phyloP scores from a whole-genome alignment of 2,113 vertebrate species.

The Hippocampus abdominalis region DNA sequence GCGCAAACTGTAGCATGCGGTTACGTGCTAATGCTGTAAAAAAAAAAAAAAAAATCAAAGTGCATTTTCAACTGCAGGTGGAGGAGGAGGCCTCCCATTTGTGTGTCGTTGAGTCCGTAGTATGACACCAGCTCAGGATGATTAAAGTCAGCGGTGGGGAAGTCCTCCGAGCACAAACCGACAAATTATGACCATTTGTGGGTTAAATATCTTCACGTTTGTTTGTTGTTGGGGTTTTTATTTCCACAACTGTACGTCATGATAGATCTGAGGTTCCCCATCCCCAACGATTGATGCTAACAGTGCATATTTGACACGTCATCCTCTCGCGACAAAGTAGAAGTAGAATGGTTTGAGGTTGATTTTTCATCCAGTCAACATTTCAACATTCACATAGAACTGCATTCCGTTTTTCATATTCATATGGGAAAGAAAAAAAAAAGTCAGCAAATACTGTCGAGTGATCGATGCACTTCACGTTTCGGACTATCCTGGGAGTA shows the following conservation, averaged over 20 bases:
- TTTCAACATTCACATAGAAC: neutral
- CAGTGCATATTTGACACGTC: neutral
- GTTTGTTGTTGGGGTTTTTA: neutral
- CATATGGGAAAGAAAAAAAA: neutral
- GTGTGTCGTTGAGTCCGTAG: neutral
- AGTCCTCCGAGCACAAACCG: neutral
- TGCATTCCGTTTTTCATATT: neutral
- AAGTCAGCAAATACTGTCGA: neutral
- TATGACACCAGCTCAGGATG: neutral
- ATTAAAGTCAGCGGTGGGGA: neutral
- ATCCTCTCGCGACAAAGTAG: neutral
- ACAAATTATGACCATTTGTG: neutral
- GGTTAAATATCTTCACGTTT: neutral
- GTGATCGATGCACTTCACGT: neutral
- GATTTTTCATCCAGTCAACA: neutral
- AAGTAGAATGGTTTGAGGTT: neutral
- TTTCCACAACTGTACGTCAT: too few relatives aligned
- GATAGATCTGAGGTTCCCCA: too few relatives aligned
- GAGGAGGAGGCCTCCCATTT: constrained; percentile 15
- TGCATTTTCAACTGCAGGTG: constrained; percentile 52
- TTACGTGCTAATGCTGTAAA: constrained; percentile 23
- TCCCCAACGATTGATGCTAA: neutral
- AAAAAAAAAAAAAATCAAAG: constrained; percentile 34
- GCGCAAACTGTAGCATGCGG: neutral
- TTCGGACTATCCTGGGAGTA: neutral